Percentiles rank a stretch among this genome's conserved stretches.
phyloP scores from a whole-genome alignment of 1,140 invertebrate genomes.

The Hylaeus volcanicus region DNA sequence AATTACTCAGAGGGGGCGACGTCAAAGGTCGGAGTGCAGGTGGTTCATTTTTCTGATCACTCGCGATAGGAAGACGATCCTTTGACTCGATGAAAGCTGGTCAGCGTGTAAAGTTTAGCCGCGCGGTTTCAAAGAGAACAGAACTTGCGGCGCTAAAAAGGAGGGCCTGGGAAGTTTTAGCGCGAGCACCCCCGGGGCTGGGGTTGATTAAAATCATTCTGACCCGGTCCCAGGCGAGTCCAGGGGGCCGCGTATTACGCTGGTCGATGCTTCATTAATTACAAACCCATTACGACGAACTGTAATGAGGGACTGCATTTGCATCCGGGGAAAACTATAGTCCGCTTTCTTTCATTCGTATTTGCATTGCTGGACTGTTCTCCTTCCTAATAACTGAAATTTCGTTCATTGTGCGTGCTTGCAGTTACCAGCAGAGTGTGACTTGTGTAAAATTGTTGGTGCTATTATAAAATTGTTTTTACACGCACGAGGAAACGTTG shows the following conservation, averaged over 20 bases:
- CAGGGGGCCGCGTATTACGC: background rate
- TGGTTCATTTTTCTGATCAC: slow-evolving; percentile 16
- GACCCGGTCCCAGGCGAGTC: slow-evolving; percentile 9
- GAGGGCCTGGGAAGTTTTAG: background rate
- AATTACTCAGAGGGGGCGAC: slow-evolving; percentile 10
- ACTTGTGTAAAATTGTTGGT: no score
- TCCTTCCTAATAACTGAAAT: no score
- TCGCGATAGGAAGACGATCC: slow-evolving; percentile 1
- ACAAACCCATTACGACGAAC: slow-evolving; percentile 36
- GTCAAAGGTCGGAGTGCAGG: slow-evolving; percentile 1
- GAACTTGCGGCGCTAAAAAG: background rate
- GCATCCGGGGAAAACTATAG: background rate
- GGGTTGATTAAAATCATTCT: slow-evolving; percentile 38
- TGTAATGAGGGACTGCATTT: background rate
- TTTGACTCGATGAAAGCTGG: slow-evolving; percentile 19
- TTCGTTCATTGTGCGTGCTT: no score
- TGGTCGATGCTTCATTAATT: slow-evolving; percentile 51
- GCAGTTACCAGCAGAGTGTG: no score
- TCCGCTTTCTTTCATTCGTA: background rate
- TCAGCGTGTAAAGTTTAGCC: slow-evolving; percentile 6
- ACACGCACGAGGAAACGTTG: no score
- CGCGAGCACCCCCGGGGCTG: background rate
- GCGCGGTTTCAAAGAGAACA: slow-evolving; percentile 9
- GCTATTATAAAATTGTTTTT: no score
- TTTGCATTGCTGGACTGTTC: no score